Conservation (phyloP, 2,888 invertebrate genomes). For the Drosophila hamatofila region DNA sequence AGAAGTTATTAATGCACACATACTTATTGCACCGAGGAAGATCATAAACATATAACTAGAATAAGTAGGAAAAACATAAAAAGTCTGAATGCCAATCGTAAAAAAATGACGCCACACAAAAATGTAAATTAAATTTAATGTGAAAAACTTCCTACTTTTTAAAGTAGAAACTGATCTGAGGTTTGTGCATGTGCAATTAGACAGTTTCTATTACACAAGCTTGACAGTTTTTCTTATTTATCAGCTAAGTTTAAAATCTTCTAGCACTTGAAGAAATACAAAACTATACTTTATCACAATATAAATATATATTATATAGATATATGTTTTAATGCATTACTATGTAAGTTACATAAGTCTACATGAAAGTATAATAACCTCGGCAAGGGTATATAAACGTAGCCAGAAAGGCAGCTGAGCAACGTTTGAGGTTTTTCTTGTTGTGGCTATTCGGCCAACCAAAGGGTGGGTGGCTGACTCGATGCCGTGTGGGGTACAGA, state of each 20-base stretch:
- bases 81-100: too few relatives aligned
- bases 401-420: conserved; percentile 24
- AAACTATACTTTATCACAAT: neutral
- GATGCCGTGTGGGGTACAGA: neutral
- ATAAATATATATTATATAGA: too few relatives aligned
- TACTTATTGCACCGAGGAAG: too few relatives aligned
- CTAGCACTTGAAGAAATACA: too few relatives aligned
- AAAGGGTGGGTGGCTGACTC: conserved; percentile 32
- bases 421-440: conserved; percentile 22
- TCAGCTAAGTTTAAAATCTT: neutral
- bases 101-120: too few relatives aligned
- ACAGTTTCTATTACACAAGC: neutral
- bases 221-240: neutral
- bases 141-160: neutral
- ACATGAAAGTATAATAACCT: neutral
- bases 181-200: neutral
- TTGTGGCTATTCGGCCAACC: conserved; percentile 47
- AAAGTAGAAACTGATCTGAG: neutral
- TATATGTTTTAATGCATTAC: too few relatives aligned
- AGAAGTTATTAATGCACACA: too few relatives aligned
- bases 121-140: neutral
- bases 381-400: neutral
- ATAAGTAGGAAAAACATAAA: too few relatives aligned
- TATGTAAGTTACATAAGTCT: too few relatives aligned
- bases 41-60: too few relatives aligned